phyloP scores from a whole-genome alignment of 1,140 invertebrate genomes.

The Mylabris phalerata region DNA sequence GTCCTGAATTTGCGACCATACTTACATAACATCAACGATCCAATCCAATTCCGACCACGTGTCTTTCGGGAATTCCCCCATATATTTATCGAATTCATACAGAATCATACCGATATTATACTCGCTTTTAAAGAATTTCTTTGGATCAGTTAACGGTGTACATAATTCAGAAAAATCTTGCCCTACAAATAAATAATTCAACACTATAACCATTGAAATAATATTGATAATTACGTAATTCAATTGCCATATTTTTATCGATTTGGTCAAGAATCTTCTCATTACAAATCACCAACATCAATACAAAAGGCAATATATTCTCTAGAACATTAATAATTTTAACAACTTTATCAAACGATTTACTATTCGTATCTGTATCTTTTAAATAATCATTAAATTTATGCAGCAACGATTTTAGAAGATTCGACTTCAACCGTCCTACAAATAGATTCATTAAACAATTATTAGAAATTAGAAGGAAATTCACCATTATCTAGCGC shows the following conservation, averaged over 20 bases:
- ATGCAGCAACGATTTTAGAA: constrained; percentile 33
- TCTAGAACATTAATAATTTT: constrained; percentile 42
- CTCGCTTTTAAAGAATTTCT: constrained; percentile 46
- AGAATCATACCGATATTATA: constrained; percentile 45
- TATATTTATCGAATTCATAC: constrained; percentile 48
- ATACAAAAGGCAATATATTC: constrained; percentile 47
- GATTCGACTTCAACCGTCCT: constrained; percentile 24
- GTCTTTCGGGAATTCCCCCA: constrained; percentile 39
- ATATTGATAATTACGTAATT: constrained; percentile 40
- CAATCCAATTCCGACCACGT: constrained; percentile 51
- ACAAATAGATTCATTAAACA: constrained; percentile 10
- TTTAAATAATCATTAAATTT: constrained; percentile 32
- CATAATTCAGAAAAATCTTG: constrained; percentile 42
- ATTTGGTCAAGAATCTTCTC: constrained; percentile 41
- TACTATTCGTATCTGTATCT: constrained; percentile 27
- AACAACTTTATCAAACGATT: constrained; percentile 30
- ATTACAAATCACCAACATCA: constrained; percentile 46
- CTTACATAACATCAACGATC: constrained; percentile 49
- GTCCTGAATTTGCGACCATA: neutral
- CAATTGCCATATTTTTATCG: constrained; percentile 39
- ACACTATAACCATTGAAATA: neutral
- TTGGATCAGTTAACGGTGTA: constrained; percentile 47
- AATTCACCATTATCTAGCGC: constrained; percentile 41
- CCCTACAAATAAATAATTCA: constrained; percentile 38
- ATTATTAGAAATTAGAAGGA: neutral